These are phyloP conservation scores for Adelognathus sp. DNA, from an alignment of 2,888 invertebrate genomes.

Conservation along the genomic window DNA sequence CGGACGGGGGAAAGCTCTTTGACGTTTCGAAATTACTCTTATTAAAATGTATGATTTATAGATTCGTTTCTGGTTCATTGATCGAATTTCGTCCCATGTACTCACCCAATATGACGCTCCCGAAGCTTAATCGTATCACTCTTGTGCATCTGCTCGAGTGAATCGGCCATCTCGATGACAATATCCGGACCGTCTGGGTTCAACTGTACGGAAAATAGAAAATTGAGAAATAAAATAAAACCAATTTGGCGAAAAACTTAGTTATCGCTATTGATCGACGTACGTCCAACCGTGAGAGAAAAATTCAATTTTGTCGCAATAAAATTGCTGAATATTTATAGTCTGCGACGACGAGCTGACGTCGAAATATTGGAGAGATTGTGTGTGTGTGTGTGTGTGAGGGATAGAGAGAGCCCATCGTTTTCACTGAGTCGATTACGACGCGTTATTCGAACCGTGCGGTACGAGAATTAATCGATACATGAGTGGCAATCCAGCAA, in stretches of 20 bases:
- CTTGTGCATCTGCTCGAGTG: conserved; percentile 89
- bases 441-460: conserved; percentile 30
- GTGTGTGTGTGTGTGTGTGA: too few relatives aligned
- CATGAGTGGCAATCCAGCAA: conserved; percentile 8
- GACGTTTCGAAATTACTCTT: too few relatives aligned
- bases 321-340: neutral
- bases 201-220: neutral
- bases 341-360: conserved; percentile 4
- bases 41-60: too few relatives aligned
- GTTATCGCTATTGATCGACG: neutral
- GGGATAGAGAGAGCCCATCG: conserved; percentile 3
- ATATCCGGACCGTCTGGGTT: neutral
- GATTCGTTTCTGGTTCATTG: neutral
- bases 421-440: conserved; percentile 44
- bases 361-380: neutral
- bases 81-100: conserved; percentile 41
- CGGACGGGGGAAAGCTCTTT: too few relatives aligned
- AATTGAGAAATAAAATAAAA: neutral
- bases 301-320: neutral
- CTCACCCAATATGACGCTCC: conserved; percentile 93
- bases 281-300: neutral
- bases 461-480: conserved; percentile 52
- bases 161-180: conserved; percentile 80
- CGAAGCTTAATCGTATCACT: conserved; percentile 91
- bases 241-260: neutral